These are phyloP conservation scores for Alcis repandata DNA, from an alignment of 2,888 invertebrate genomes.

Conservation along the genomic window DNA sequence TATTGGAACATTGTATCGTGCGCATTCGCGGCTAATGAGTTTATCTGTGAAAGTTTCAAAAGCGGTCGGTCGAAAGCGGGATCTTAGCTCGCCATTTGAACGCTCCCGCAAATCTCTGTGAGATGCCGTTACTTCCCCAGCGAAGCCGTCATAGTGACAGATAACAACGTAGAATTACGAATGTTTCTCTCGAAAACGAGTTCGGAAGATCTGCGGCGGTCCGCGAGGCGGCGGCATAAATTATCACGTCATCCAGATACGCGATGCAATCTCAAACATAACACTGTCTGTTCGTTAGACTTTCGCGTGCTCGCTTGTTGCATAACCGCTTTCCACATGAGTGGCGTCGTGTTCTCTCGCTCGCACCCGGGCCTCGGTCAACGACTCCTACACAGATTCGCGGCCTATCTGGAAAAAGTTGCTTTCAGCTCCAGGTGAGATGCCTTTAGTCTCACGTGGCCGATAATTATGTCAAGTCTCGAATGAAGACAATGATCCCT, in stretches of 20 bases:
- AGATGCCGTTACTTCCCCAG: constrained; percentile 21
- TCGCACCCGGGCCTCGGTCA: constrained; percentile 78
- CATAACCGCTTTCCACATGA: constrained; percentile 85
- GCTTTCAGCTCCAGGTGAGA: constrained; percentile 46
- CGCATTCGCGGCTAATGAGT: constrained; percentile 60
- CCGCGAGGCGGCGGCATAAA: constrained; percentile 45
- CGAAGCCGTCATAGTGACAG: constrained; percentile 38
- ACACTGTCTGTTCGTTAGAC: constrained; percentile 65
- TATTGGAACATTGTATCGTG: constrained; percentile 60
- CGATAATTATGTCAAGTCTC: constrained; percentile 51
- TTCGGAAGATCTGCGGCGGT: constrained; percentile 47
- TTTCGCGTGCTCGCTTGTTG: constrained; percentile 80
- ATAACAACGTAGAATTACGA: constrained; percentile 36
- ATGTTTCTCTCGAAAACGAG: constrained; percentile 48
- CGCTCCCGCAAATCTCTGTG: constrained; percentile 21
- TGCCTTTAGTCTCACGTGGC: constrained; percentile 48
- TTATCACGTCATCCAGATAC: constrained; percentile 70
- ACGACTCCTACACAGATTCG: constrained; percentile 77
- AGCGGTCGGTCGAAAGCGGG: constrained; percentile 51
- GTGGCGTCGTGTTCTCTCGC: constrained; percentile 72
- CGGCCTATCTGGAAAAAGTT: constrained; percentile 55
- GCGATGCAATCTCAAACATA: constrained; percentile 63
- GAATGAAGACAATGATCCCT: constrained; percentile 38
- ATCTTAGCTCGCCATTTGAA: constrained; percentile 23
- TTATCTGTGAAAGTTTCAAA: constrained; percentile 60